Evolutionary conservation across 1,140 invertebrate genomes (phyloP), one percentile per base, ranked within the genome.

Genomic region (Neodiprion virginianus): DNA sequence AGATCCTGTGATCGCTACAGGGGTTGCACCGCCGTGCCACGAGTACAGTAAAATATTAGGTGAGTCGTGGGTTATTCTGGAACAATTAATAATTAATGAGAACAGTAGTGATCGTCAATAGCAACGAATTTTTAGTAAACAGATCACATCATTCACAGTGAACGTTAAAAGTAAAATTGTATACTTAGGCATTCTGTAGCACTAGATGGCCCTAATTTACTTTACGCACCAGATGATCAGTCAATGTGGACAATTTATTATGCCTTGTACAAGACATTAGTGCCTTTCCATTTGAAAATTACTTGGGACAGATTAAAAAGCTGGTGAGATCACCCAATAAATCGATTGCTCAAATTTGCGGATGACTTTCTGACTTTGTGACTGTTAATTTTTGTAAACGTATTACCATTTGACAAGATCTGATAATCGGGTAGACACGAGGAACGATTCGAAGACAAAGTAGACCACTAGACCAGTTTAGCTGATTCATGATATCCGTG

Each of bases 261-360:
- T 72, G 65, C 49, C 17, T 9, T 12, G 17, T 75, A 7, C 71
- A 65, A 71, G 11, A 50, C 3, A 12, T 72, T 12, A 75, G 53
- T 14, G 74, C 74, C 40, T 75, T 75, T 49, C 70, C 70, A 67
- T 72, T 72, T 68, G 70, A 75, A 66, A 75, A 50, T 48, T 17
- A 40, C 5, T 40, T 72, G 11, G 74, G 74, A 17, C 49, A 68
- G 68, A 67, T 72, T 7, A 72, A 71, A 23, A 74, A 71, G 65
- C 11, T 72, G 12, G 17, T 72, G 10, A 10, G 50, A n/a, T 53
- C 50, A 53, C 50, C 50, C 1, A 11, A 10, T 14, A 53, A 53
- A 10, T 14, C 50, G n/a, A 10, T 53, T 10, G 1, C 50, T 10
- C 50, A 53, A 53, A 53, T 53, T 53, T 53, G 10, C n/a, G 1